phyloP scores from a whole-genome alignment of 2,888 invertebrate genomes.

The Ormia ochracea region DNA sequence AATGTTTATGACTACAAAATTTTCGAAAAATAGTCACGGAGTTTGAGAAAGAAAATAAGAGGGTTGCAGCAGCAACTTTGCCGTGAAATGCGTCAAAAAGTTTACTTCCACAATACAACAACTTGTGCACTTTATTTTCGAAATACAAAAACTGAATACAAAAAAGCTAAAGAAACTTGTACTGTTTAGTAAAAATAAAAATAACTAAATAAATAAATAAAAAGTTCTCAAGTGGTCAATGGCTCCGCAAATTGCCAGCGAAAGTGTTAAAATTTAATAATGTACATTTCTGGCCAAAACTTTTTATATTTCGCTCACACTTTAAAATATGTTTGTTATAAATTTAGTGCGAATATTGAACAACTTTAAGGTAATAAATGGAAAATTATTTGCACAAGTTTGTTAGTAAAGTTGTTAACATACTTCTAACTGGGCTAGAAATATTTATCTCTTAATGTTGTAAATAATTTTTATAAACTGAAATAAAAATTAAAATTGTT shows the following conservation, averaged over 20 bases:
- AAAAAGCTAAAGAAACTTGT: constrained; percentile 2
- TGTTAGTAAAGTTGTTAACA: too few species aligned
- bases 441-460: too few species aligned
- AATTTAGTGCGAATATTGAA: neutral
- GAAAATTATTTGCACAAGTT: neutral
- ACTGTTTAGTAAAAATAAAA: neutral
- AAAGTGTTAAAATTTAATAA: constrained; percentile 59
- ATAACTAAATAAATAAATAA: too few species aligned
- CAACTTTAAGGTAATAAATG: neutral
- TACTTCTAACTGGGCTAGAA: too few species aligned
- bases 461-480: too few species aligned
- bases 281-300: neutral
- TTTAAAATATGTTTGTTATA: neutral
- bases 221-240: constrained; percentile 56
- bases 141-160: neutral
- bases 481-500: too few species aligned
- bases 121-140: constrained; percentile 32
- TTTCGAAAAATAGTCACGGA: constrained; percentile 29
- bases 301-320: neutral
- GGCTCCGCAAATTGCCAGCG: constrained; percentile 44
- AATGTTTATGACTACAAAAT: constrained; percentile 39
- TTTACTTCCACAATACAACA: constrained; percentile 48
- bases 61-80: constrained; percentile 45
- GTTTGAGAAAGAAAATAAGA: constrained; percentile 15
- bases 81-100: constrained; percentile 59